These are phyloP conservation scores for Sardinella longiceps DNA, from an alignment of 2,797 vertebrate genomes.

Conservation along the genomic window DNA sequence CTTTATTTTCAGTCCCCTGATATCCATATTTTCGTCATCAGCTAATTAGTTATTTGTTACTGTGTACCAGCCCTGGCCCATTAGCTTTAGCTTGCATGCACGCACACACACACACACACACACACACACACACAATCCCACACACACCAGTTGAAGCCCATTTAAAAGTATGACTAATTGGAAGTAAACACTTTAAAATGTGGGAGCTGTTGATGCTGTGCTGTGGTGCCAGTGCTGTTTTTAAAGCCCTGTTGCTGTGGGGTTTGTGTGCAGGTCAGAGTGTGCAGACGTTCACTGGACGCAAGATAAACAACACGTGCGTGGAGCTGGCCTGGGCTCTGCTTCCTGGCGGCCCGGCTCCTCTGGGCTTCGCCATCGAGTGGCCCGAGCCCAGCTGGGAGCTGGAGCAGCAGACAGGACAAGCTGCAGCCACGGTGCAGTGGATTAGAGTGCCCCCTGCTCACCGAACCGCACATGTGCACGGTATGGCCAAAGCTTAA, in stretches of 20 bases:
- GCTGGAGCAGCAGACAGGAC: slow-evolving; percentile 50
- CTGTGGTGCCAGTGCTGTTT: neutral
- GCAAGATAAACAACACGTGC: slow-evolving; percentile 67
- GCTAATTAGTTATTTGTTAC: slow-evolving; percentile 41
- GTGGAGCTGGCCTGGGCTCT: slow-evolving; percentile 84
- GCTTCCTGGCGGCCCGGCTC: slow-evolving; percentile 56
- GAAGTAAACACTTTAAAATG: neutral
- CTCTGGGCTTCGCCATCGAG: slow-evolving; percentile 83
- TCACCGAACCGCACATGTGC: slow-evolving; percentile 57
- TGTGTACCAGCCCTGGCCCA: slow-evolving; percentile 17
- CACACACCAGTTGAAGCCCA: neutral
- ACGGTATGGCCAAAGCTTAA: slow-evolving; percentile 68
- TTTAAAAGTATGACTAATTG: neutral
- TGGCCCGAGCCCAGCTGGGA: slow-evolving; percentile 76
- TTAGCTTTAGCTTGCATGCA: slow-evolving; percentile 23
- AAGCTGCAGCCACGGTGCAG: slow-evolving; percentile 61
- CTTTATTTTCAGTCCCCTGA: slow-evolving; percentile 14
- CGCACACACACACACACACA: neutral
- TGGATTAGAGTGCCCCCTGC: slow-evolving; percentile 82
- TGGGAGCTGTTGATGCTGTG: neutral
- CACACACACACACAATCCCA: neutral
- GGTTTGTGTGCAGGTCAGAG: slow-evolving; percentile 68
- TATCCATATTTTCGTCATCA: slow-evolving; percentile 29
- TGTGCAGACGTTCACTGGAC: slow-evolving; percentile 72
- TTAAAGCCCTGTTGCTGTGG: neutral